Percentiles rank a stretch among this genome's conserved stretches.
Evolutionary conservation across 2,113 vertebrate species (phyloP).

Genomic region (Vanacampus margaritifer): DNA sequence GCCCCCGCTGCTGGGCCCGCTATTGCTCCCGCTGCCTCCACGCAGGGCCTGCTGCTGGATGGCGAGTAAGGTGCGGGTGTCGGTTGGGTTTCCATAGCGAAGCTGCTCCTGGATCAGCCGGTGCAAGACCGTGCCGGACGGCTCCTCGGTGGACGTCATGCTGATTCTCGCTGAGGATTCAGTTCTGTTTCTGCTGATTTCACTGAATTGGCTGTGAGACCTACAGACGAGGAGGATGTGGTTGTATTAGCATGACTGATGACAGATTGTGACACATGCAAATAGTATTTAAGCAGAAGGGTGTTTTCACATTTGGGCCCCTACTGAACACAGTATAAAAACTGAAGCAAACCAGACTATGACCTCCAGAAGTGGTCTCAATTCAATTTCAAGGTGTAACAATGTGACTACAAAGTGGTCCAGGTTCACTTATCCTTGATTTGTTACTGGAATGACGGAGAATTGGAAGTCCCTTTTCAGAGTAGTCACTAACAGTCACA

Average conservation of each 20-base stretch:
- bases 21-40: slow-evolving; percentile 75
- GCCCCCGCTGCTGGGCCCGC: slow-evolving; percentile 60
- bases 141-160: slow-evolving; percentile 80
- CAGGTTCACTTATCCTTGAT: neutral
- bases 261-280: slow-evolving; percentile 1
- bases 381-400: neutral
- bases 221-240: slow-evolving; percentile 16
- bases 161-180: slow-evolving; percentile 10
- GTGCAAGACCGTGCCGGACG: slow-evolving; percentile 93
- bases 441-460: neutral
- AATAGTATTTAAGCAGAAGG: neutral
- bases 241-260: neutral
- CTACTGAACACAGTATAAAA: neutral
- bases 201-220: slow-evolving; percentile 34
- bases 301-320: neutral
- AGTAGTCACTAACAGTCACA: neutral
- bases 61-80: slow-evolving; percentile 91
- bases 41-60: slow-evolving; percentile 98
- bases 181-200: neutral
- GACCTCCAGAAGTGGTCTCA: neutral
- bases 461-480: neutral
- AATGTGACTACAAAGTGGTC: neutral
- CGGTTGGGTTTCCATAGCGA: slow-evolving; percentile 94
- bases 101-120: slow-evolving; percentile 98
- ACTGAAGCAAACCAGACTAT: neutral